Percentiles rank a stretch among this genome's conserved stretches.
phyloP scores from a whole-genome alignment of 1,140 invertebrate species.

The Drosophila ananassae region DNA sequence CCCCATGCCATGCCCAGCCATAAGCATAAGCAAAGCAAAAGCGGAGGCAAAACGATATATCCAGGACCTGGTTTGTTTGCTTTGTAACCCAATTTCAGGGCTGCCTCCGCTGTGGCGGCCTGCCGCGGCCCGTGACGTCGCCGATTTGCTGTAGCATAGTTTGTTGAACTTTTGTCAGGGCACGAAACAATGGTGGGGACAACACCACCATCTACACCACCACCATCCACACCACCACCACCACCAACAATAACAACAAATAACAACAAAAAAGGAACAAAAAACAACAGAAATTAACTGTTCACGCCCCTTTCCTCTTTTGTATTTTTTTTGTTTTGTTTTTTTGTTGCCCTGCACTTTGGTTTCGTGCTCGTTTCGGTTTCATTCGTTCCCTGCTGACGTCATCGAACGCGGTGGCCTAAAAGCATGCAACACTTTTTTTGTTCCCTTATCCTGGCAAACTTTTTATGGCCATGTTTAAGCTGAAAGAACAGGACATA shows the following conservation, averaged over 20 bases:
- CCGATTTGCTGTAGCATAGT: slow-evolving; percentile 41
- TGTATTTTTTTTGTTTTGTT: neutral
- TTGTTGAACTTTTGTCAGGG: slow-evolving; percentile 69
- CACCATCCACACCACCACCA: neutral
- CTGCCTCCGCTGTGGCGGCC: neutral
- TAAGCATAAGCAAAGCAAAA: slow-evolving; percentile 1
- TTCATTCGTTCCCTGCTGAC: slow-evolving; percentile 51
- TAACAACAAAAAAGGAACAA: neutral
- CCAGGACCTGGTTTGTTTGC: slow-evolving; percentile 57
- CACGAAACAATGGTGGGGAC: slow-evolving; percentile 24
- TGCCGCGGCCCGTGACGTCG: slow-evolving; percentile 53
- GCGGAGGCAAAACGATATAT: slow-evolving; percentile 6
- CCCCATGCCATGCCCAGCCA: slow-evolving; percentile 24
- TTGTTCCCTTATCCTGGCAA: neutral
- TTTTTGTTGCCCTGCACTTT: neutral
- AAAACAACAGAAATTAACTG: slow-evolving; percentile 66
- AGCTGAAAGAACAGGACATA: neutral
- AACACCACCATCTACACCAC: neutral
- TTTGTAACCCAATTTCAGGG: slow-evolving; percentile 71
- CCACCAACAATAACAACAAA: neutral
- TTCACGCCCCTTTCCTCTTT: slow-evolving; percentile 17
- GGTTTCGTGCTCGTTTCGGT: slow-evolving; percentile 27
- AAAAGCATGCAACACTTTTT: slow-evolving; percentile 69
- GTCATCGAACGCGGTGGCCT: slow-evolving; percentile 54
- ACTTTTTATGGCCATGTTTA: no score